Percentiles rank a stretch among this genome's conserved stretches.
These are phyloP conservation scores for Torymus tubicola DNA, from an alignment of 2,888 invertebrate genomes.

Conservation along the genomic window DNA sequence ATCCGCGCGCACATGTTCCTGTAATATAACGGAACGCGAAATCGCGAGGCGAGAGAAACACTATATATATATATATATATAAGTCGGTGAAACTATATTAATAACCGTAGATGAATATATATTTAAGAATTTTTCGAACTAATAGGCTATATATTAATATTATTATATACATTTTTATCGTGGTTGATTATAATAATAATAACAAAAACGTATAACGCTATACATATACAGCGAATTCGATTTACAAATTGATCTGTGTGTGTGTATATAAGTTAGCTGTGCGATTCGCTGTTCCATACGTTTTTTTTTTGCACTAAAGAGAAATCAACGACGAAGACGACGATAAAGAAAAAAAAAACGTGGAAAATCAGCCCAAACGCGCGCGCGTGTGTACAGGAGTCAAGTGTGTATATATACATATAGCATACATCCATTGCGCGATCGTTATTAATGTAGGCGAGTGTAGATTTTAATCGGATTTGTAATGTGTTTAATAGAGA, in stretches of 20 bases:
- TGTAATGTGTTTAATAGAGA: slow-evolving; percentile 31
- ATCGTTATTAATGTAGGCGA: not conserved
- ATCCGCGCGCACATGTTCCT: no score
- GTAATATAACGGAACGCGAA: no score
- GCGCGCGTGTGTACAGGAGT: not conserved
- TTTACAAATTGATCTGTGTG: not conserved
- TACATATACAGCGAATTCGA: not conserved
- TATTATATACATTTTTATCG: no score
- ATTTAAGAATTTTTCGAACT: no score
- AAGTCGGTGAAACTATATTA: no score
- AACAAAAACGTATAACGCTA: not conserved
- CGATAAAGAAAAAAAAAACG: not conserved
- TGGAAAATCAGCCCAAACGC: not conserved
- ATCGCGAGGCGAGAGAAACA: not conserved
- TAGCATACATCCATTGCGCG: not conserved
- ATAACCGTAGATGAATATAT: no score
- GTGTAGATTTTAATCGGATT: slow-evolving; percentile 29
- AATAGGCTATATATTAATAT: no score
- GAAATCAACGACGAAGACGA: not conserved
- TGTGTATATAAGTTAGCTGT: not conserved
- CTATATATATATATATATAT: no score
- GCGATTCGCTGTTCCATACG: not conserved
- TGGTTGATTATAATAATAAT: no score
- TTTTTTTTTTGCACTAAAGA: slow-evolving; percentile 35
- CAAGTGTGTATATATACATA: not conserved